Evolutionary conservation across 2,797 vertebrate species (phyloP).

Genomic region (Morus bassanus): DNA sequence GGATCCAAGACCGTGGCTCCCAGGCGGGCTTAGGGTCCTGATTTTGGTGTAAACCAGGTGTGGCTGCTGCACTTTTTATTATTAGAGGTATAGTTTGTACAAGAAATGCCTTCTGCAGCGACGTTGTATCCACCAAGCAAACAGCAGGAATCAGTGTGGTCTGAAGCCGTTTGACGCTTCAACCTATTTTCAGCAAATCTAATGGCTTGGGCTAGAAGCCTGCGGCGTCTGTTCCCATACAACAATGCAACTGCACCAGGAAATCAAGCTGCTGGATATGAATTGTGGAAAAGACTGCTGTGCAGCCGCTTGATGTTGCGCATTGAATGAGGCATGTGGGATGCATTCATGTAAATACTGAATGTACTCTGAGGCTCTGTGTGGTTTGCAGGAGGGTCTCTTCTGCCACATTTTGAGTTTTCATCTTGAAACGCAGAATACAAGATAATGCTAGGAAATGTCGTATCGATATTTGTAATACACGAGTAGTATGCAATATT

Average conservation of each 20-base stretch:
- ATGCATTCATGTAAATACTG: not conserved
- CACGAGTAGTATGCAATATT: not conserved
- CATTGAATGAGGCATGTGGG: slow-evolving; percentile 19
- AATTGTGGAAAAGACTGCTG: slow-evolving; percentile 30
- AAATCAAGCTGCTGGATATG: slow-evolving; percentile 32
- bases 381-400: not conserved
- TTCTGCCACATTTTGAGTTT: not conserved
- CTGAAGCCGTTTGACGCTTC: not conserved
- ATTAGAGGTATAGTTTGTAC: not conserved
- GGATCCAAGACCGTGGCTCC: not conserved
- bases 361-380: not conserved
- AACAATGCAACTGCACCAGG: slow-evolving; percentile 27
- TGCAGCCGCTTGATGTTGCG: slow-evolving; percentile 19
- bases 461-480: not conserved
- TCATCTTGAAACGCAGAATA: not conserved
- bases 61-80: not conserved
- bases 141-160: not conserved
- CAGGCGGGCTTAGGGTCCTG: not conserved
- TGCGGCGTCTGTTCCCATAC: not conserved
- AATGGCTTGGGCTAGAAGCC: not conserved
- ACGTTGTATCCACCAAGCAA: not conserved
- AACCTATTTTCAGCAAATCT: slow-evolving; percentile 21
- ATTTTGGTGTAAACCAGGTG: not conserved
- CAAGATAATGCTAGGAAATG: not conserved
- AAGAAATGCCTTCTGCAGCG: not conserved